Base-by-base conservation (phyloP, 2,888 invertebrate genomes). In the Trachelus tabidus region DNA sequence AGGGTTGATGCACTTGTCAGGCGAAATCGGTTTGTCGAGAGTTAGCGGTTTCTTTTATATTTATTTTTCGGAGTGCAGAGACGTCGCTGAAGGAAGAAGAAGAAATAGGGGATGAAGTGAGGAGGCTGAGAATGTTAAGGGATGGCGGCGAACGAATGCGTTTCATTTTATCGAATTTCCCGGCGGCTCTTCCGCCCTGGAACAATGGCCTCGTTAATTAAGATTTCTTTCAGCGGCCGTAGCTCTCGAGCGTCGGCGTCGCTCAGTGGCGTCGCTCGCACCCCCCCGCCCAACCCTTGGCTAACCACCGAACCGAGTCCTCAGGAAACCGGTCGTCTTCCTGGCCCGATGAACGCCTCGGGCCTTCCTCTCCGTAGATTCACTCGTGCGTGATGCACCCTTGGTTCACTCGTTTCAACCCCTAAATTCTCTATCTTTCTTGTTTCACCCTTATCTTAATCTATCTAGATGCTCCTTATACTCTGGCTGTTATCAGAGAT, bases 141-240 rank as follows among this genome's bases (percentile, higher is more conserved):
- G 34, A 12, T 15, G 71, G 34, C 23, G 31, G 71, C 11, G 34
- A 34, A 71, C 31, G 34, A 33, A 34, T 34, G 71, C 71, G 71
- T 34, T 34, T 30, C 71, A n/a, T 71, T 34, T 34, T 71, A 31
- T 31, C 71, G 71, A 71, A 34, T 71, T 34, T 71, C 71, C 93
- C 93, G 93, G 92, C 87, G 84, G 85, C 92, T 93, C 93, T 93
- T 92, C 93, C 93, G 93, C 93, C 93, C 93, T 92, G 93, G 94
- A 95, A 95, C 95, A 95, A 95, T 95, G 93, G 94, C 93, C 93
- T 94, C 94, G 94, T 95, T 95, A 95, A 95, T 95, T 95, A 95
- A 95, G 94, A 95, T 94, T 95, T 94, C 94, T 95, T 95, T 94
- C 93, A 93, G 93, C 93, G 92, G 93, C 92, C 92, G 92, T 93